A percentile compares a stretch with the other conserved stretches of the same genome.
Conservation (phyloP, 2,888 invertebrate species). For the Athetis lepigone region DNA sequence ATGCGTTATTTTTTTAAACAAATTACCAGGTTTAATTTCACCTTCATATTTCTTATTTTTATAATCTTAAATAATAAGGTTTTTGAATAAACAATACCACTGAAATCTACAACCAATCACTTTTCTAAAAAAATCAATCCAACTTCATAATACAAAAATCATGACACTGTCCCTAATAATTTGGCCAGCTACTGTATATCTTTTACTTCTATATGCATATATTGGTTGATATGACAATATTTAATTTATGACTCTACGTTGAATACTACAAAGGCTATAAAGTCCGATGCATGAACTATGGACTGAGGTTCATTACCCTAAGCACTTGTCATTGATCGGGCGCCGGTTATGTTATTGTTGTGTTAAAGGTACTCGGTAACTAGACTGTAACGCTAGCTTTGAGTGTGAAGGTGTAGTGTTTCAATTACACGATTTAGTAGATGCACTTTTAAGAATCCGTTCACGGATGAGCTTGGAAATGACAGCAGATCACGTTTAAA, state of each 20-base stretch:
- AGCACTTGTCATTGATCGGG: slow-evolving; percentile 47
- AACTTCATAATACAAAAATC: too few relatives aligned
- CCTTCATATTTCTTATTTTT: too few relatives aligned
- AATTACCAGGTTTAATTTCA: too few relatives aligned
- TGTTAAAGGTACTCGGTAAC: slow-evolving; percentile 16
- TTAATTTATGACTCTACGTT: slow-evolving; percentile 16
- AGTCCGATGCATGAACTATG: slow-evolving; percentile 15
- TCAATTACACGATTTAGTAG: not conserved
- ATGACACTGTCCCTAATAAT: too few relatives aligned
- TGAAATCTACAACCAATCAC: too few relatives aligned
- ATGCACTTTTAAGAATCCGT: too few relatives aligned
- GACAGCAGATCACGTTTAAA: too few relatives aligned
- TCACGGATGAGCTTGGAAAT: too few relatives aligned
- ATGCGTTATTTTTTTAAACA: too few relatives aligned
- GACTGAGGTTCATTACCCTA: slow-evolving; percentile 37
- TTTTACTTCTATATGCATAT: not conserved
- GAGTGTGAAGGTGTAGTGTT: slow-evolving; percentile 14
- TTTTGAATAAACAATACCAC: too few relatives aligned
- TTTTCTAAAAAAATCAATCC: too few relatives aligned
- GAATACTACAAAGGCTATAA: slow-evolving; percentile 23
- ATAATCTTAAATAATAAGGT: too few relatives aligned
- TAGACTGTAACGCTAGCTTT: slow-evolving; percentile 11
- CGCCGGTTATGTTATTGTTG: slow-evolving; percentile 22
- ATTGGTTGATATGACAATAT: slow-evolving; percentile 8
- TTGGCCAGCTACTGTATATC: not conserved